A percentile compares a stretch with the other conserved stretches of the same genome.
Conservation (phyloP, 2,113 vertebrate species). For the Puma concolor region DNA sequence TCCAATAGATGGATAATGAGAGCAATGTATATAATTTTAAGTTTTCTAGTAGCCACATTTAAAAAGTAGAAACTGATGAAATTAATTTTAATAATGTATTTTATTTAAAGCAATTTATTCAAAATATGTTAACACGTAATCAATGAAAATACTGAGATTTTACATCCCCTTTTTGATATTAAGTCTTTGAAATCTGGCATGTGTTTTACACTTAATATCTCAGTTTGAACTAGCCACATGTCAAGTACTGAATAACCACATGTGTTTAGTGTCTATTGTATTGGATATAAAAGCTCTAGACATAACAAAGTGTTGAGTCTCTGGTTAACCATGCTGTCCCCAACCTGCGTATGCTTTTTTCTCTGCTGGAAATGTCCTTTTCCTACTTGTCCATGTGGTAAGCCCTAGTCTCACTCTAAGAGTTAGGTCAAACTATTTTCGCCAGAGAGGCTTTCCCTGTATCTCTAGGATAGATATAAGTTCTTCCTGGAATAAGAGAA, state of each 20-base stretch:
- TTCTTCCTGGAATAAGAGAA: conserved; percentile 23
- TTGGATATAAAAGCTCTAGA: not conserved
- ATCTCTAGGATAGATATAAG: not conserved
- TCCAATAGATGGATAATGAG: not conserved
- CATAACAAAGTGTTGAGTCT: not conserved
- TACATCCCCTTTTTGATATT: not conserved
- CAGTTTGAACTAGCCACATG: not conserved
- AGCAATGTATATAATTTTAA: not conserved
- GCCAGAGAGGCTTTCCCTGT: not conserved
- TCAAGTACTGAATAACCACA: not conserved
- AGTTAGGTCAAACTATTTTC: not conserved
- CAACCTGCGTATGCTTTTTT: not conserved
- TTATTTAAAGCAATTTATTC: not conserved
- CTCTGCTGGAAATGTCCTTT: not conserved
- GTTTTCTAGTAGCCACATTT: not conserved
- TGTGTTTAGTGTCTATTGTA: accelerated
- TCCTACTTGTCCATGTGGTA: not conserved
- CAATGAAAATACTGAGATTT: not conserved
- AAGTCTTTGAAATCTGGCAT: not conserved
- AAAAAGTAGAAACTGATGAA: not conserved
- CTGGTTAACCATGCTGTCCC: not conserved
- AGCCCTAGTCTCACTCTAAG: not conserved
- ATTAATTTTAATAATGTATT: not conserved
- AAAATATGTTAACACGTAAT: not conserved
- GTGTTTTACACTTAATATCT: not conserved